Evolutionary conservation across 2,888 invertebrate genomes (phyloP), one percentile per base, ranked within the genome.

Genomic region (Mechanitis mazaeus): DNA sequence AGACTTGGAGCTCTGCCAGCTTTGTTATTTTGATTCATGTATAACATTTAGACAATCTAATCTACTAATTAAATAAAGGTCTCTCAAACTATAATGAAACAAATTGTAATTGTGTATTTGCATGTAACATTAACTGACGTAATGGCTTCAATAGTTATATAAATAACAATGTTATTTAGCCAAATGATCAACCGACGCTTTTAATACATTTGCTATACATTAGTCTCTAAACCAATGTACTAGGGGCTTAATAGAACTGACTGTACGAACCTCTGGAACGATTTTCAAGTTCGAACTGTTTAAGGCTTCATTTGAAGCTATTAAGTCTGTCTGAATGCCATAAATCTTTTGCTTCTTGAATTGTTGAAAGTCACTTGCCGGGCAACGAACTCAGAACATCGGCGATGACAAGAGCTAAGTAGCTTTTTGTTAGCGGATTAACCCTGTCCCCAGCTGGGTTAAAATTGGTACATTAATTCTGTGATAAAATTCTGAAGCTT

Each of bases 401-500:
- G 65, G 71, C 76, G 81, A 75, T 83, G 84, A 84, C 80, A 78
- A 73, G 67, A 64, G 68, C 70, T 81, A 82, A 83, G 78, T 69
- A 79, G 75, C 70, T 80, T 83, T 85, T 84, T 83, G 83, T 78
- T 74, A 74, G 70, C 71, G 76, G 80, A 81, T 84, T 83, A 84
- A 77, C 73, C 72, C 72, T 72, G 68, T 66, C 68, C 42, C 64
- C 69, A 55, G 61, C 64, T 60, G 59, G 59, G 61, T 64, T 68
- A 56, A 67, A 70, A 64, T 68, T 56, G 55, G 61, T 60, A 58
- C 58, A 61, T 61, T 35, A 58, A 64, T 42, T 57, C 61, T 57
- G 59, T 64, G 58, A 61, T 50, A 58, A 47, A 57, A 45, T 46
- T 57, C 55, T 35, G 46, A 33, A 46, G 42, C n/a, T 60, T 56